Base-by-base conservation (phyloP, 2,797 vertebrate species). In the Hemibagrus guttatus region DNA sequence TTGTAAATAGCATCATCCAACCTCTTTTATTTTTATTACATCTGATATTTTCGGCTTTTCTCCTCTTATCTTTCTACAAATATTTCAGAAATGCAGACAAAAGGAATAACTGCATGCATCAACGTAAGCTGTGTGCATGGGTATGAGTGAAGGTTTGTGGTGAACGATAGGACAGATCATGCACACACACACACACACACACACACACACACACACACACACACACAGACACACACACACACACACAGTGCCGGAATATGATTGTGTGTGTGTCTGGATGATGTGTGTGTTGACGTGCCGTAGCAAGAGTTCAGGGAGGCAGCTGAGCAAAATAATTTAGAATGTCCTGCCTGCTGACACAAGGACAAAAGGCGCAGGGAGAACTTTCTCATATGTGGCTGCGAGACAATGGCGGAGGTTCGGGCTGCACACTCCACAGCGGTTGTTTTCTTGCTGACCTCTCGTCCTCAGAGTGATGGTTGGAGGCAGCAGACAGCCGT, bases 241-340 rank as follows among this genome's bases (percentile, higher is more conserved):
- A 59, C 54, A 52, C 52, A 83, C 64, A 35, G 17, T 49, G 54
- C 46, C 16, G 46, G 56, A 81, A 83, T 82, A 78, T 85, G 84
- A 49, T 79, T 95, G 94, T 95, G 94, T 93, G 89, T 88, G 90
- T 92, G 93, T 94, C 87, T 88, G 91, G 93, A 92, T 94, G 94
- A 94, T 94, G 95, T 95, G 94, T 95, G 94, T 94, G 94, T 95
- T 94, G 94, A 95, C 94, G 93, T 95, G 95, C 94, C 92, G 94
- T 94, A 95, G 94, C 95, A 95, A 95, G 94, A 95, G 94, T 95
- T 96, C 95, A 95, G 92, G 94, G 94, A 95, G 93, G 95, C 95
- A 95, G 95, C 95, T 95, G 95, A 95, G 95, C 95, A 95, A 95
- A 95, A 96, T 96, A 95, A 95, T 96, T 95, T 94, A 94, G 94